Base-by-base conservation (phyloP, 2,888 invertebrate species). In the Meteorus cinctellus region DNA sequence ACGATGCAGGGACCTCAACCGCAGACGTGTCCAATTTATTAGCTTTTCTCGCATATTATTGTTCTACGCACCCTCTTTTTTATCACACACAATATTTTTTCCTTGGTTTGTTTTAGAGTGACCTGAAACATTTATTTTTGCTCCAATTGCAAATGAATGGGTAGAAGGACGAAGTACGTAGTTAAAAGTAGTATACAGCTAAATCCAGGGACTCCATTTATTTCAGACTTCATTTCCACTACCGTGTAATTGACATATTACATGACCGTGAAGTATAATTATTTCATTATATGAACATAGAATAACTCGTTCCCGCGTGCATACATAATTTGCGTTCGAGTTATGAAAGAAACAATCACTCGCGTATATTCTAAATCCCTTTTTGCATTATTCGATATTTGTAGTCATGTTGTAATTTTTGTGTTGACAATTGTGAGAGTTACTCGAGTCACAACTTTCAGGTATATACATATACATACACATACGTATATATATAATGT, bases 371-470 rank as follows among this genome's bases (percentile, higher is more conserved):
- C 68, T 51, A 8, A 76, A 69, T 55, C 76, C 69, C 45, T 72
- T 8, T 19, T 2, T 8, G 19, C 55, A 55, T 55, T 55, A 55
- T 55, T 73, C 36, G 62, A 76, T 31, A 76, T 76, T 76, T 73
- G 72, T 73, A 76, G 76, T 76, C 76, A 73, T 69, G 76, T 69
- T 72, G 72, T 72, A 73, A 69, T 72, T 76, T 78, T 68, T 65
- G 78, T 65, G 72, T 65, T 65, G 78, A 82, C 34, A 34, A 34
- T 34, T 34, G 86, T 81, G 86, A 86, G 82, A 84, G 24, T 24
- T 24, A 24, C 24, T 24, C 24, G 24, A 24, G 84, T 86, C 86
- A 85, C 85, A 82, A 82, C 82, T 83, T 72, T 82, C 85, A 86
- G 85, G 86, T 85, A 86, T 79, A 81, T 31, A 73, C 2, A 19